A percentile compares a stretch with the other conserved stretches of the same genome.
phyloP scores from a whole-genome alignment of 2,888 invertebrate genomes.

The Tinea pellionella region DNA sequence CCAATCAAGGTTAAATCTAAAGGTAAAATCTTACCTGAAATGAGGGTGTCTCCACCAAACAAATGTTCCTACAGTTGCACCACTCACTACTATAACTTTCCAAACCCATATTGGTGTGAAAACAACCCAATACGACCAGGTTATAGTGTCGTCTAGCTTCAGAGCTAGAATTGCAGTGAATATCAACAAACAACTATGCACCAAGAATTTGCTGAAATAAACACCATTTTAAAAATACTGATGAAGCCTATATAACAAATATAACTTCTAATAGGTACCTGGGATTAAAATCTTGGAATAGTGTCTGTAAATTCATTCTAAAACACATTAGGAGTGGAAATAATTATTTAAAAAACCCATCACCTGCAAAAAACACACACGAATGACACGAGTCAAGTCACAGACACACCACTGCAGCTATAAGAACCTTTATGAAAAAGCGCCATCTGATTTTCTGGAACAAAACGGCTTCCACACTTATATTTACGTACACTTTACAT shows the following conservation, averaged over 20 bases:
- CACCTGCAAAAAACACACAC: too few species aligned
- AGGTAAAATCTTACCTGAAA: slow-evolving; percentile 75
- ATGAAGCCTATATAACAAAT: slow-evolving; percentile 17
- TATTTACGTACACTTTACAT: too few species aligned
- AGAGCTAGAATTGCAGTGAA: slow-evolving; percentile 93
- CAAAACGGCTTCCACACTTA: too few species aligned
- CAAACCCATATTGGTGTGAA: slow-evolving; percentile 98
- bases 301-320: slow-evolving; percentile 87
- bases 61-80: slow-evolving; percentile 91
- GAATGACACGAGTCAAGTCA: too few species aligned
- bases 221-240: slow-evolving; percentile 12
- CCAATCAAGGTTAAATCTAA: not conserved
- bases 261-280: slow-evolving; percentile 68
- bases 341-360: too few species aligned
- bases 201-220: slow-evolving; percentile 90
- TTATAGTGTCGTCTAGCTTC: slow-evolving; percentile 86
- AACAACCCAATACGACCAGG: slow-evolving; percentile 96
- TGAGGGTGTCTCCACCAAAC: slow-evolving; percentile 98
- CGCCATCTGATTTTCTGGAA: too few species aligned
- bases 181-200: slow-evolving; percentile 91
- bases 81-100: slow-evolving; percentile 91
- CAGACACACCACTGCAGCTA: too few species aligned
- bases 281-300: slow-evolving; percentile 93
- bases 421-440: too few species aligned
- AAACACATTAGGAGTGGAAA: slow-evolving; percentile 41